Evolutionary conservation across 1,140 invertebrate species (phyloP).

Genomic region (Kradibia gibbosae): DNA sequence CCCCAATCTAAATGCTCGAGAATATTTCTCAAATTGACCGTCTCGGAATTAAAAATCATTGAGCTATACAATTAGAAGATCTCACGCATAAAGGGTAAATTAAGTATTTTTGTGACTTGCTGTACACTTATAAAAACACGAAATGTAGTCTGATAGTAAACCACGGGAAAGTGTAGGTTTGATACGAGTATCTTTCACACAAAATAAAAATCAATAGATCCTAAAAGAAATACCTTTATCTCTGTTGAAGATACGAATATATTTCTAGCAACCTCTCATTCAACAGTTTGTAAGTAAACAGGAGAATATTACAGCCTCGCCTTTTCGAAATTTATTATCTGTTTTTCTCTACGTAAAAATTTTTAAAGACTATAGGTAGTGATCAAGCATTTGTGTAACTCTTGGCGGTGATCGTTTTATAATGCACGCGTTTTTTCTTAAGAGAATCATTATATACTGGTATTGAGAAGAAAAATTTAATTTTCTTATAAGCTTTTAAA

Average conservation of each 20-base stretch:
- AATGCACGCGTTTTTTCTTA: neutral
- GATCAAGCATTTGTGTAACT: neutral
- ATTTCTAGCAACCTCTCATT: neutral
- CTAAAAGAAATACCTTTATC: neutral
- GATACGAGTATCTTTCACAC: neutral
- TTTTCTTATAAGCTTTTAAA: conserved; percentile 6
- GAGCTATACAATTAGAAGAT: neutral
- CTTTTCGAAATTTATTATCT: neutral
- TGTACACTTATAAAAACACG: too few species aligned
- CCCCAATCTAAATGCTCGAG: neutral
- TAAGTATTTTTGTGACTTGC: neutral
- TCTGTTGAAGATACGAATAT: neutral
- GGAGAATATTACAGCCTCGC: neutral
- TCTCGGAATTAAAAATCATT: neutral
- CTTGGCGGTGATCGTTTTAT: neutral
- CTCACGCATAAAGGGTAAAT: neutral
- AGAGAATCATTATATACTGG: neutral
- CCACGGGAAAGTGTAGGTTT: neutral
- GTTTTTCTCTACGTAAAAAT: neutral
- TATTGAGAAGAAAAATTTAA: neutral
- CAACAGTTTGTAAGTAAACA: neutral
- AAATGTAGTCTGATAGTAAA: neutral
- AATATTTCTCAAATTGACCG: neutral
- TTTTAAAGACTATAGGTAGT: neutral
- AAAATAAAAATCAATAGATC: neutral